phyloP scores from a whole-genome alignment of 2,797 vertebrate species.

The Decapterus maruadsi region DNA sequence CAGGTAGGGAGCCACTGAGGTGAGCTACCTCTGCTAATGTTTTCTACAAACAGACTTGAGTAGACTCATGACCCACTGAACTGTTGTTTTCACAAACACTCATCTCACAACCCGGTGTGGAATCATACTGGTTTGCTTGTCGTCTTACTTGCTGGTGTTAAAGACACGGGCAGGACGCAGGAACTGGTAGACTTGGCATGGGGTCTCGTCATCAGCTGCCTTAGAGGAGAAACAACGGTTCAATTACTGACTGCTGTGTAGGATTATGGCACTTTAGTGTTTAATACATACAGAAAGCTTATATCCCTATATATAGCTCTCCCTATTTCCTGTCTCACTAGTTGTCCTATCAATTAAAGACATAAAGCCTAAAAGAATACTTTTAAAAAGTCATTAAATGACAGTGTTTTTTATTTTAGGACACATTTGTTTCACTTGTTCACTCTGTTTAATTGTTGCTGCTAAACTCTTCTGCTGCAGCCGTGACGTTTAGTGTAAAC shows the following conservation, averaged over 20 bases:
- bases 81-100: not conserved
- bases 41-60: conserved; percentile 54
- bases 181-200: conserved; percentile 58
- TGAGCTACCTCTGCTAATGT: conserved; percentile 16
- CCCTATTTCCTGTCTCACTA: too few relatives aligned
- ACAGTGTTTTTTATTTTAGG: not conserved
- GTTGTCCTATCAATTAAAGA: too few relatives aligned
- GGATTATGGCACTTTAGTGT: not conserved
- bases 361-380: too few relatives aligned
- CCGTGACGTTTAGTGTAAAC: conserved; percentile 59
- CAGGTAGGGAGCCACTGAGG: too few relatives aligned
- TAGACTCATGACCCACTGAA: conserved; percentile 34
- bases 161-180: conserved; percentile 63
- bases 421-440: conserved; percentile 8
- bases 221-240: conserved; percentile 39
- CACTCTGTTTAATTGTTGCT: not conserved
- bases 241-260: not conserved
- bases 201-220: conserved; percentile 66
- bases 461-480: conserved; percentile 22
- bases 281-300: not conserved
- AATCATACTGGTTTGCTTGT: not conserved
- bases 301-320: too few relatives aligned
- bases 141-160: conserved; percentile 74
- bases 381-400: not conserved
- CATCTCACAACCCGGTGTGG: not conserved